Conservation (phyloP, 1,140 invertebrate genomes). For the Drosophila pandora region DNA sequence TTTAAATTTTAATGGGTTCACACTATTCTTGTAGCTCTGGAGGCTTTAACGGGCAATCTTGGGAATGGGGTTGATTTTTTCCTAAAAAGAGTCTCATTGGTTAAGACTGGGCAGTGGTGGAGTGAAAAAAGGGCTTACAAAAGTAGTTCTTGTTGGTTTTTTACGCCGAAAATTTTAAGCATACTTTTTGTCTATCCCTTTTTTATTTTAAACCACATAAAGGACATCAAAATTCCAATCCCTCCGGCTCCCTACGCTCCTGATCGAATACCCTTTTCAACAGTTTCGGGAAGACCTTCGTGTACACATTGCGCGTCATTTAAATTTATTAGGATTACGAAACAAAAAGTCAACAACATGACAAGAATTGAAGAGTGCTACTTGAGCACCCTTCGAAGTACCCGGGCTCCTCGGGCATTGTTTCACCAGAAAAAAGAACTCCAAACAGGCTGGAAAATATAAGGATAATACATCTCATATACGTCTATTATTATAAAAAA, state of each 20-base stretch:
- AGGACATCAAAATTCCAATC: background rate
- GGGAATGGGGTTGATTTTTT: conserved; percentile 24
- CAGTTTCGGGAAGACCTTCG: conserved; percentile 19
- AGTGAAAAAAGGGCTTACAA: background rate
- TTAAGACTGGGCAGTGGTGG: background rate
- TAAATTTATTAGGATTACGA: conserved; percentile 81
- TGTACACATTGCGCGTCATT: conserved; percentile 45
- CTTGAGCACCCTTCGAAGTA: conserved; percentile 42
- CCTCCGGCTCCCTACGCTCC: conserved; percentile 12
- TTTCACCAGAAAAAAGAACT: conserved; percentile 21
- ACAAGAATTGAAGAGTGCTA: conserved; percentile 44
- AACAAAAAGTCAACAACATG: conserved; percentile 77
- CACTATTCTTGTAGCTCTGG: conserved; percentile 43
- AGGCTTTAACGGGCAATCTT: conserved; percentile 11
- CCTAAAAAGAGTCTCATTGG: conserved; percentile 11
- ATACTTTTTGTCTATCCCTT: background rate
- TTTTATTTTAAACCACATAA: background rate
- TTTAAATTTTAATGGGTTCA: conserved; percentile 76
- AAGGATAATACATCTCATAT: conserved; percentile 69
- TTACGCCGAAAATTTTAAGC: too few species aligned
- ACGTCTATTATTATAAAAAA: conserved; percentile 48
- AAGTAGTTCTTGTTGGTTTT: background rate
- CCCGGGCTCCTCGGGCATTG: conserved; percentile 24
- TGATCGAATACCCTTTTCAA: conserved; percentile 51
- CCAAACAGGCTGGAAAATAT: conserved; percentile 40